Percentiles rank a stretch among this genome's conserved stretches.
phyloP scores from a whole-genome alignment of 2,113 vertebrate genomes.

The Eulemur rufifrons region DNA sequence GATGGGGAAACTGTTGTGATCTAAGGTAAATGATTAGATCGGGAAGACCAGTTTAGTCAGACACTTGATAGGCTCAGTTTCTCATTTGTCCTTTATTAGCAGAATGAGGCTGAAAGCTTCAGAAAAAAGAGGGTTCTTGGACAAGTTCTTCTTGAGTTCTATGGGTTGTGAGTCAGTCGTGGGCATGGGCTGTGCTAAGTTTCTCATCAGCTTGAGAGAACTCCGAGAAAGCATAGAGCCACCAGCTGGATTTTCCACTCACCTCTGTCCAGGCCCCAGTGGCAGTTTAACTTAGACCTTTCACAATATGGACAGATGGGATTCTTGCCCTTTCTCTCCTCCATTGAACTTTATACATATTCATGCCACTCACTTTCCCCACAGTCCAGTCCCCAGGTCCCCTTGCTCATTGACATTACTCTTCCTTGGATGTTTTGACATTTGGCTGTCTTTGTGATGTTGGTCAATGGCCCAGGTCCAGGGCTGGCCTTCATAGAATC shows the following conservation, averaged over 20 bases:
- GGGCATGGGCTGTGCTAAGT: neutral
- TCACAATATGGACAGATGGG: neutral
- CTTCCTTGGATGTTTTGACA: neutral
- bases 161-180: neutral
- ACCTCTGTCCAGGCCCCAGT: neutral
- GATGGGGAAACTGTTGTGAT: neutral
- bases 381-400: neutral
- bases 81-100: neutral
- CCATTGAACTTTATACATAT: neutral
- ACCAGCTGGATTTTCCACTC: neutral
- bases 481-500: neutral
- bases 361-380: neutral
- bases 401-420: neutral
- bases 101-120: neutral
- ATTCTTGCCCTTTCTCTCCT: neutral
- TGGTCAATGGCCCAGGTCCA: neutral
- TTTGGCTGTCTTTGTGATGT: neutral
- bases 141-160: neutral
- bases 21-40: neutral
- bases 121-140: neutral
- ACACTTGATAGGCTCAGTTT: neutral
- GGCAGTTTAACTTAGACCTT: neutral
- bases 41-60: neutral
- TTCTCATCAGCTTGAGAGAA: neutral
- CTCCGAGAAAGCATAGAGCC: neutral